Conservation (phyloP, 2,888 invertebrate species). For the Lycophotia porphyrea region DNA sequence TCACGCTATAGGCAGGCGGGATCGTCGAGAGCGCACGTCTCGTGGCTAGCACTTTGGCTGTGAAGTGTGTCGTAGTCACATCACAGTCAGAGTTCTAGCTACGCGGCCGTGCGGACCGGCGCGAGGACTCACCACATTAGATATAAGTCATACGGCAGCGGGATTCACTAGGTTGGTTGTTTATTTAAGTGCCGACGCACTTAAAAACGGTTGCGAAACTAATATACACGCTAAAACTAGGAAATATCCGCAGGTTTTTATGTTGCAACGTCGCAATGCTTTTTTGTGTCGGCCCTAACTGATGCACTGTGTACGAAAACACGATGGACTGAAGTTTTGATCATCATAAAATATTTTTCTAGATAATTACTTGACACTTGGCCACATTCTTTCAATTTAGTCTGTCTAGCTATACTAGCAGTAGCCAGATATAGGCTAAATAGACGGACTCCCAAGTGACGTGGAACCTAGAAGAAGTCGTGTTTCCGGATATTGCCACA, state of each 20-base stretch:
- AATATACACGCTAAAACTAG: neutral
- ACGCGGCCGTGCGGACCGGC: slow-evolving; percentile 87
- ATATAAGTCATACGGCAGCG: slow-evolving; percentile 56
- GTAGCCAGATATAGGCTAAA: neutral
- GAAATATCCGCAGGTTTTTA: neutral
- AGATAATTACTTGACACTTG: neutral
- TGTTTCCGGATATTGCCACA: slow-evolving; percentile 37
- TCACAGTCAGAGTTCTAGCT: slow-evolving; percentile 99
- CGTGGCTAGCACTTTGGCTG: slow-evolving; percentile 94
- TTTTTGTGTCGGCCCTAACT: slow-evolving; percentile 28
- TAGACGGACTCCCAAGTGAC: neutral
- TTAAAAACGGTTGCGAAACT: neutral
- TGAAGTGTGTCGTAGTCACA: slow-evolving; percentile 95
- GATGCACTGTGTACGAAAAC: slow-evolving; percentile 36
- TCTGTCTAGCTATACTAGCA: neutral
- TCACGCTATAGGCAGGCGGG: slow-evolving; percentile 48
- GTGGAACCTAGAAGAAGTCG: neutral
- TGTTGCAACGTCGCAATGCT: slow-evolving; percentile 15
- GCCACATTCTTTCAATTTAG: neutral
- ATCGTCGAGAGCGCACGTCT: slow-evolving; percentile 69
- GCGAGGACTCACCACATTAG: slow-evolving; percentile 48
- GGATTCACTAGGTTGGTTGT: slow-evolving; percentile 60
- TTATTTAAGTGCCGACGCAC: slow-evolving; percentile 13
- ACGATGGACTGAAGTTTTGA: slow-evolving; percentile 10
- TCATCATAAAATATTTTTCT: neutral